Conservation (phyloP, 2,113 vertebrate species). For the Pagrus major region DNA sequence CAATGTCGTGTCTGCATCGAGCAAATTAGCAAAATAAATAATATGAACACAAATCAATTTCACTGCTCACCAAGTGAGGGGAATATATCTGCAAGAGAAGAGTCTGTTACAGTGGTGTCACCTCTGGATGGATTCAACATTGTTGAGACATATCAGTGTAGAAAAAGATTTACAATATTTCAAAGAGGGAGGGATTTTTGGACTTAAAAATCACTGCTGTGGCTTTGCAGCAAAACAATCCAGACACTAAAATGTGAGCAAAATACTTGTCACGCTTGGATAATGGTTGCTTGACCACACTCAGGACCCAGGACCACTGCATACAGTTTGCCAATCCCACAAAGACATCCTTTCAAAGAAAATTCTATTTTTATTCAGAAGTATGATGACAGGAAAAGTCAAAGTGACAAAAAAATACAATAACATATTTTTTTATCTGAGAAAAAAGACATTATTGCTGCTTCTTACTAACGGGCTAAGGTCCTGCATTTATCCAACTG, state of each 20-base stretch:
- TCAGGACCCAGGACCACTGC: neutral
- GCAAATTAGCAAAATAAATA: constrained; percentile 50
- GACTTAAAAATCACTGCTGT: neutral
- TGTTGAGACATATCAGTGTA: neutral
- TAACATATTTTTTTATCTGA: neutral
- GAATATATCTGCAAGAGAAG: constrained; percentile 34
- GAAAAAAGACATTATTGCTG: neutral
- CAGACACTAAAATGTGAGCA: no score
- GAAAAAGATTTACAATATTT: neutral
- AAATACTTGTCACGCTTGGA: no score
- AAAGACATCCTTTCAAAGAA: constrained; percentile 3
- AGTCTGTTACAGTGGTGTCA: constrained; percentile 11
- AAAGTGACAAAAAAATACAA: neutral
- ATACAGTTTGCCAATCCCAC: neutral
- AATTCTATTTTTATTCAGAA: no score
- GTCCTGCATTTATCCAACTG: neutral
- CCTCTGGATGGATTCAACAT: neutral
- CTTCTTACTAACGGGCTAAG: no score
- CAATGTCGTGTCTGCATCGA: constrained; percentile 38
- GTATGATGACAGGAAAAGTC: no score
- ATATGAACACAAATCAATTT: constrained; percentile 39
- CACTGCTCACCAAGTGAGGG: constrained; percentile 9
- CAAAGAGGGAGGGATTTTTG: neutral
- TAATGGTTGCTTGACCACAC: neutral
- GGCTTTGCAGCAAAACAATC: neutral